These are phyloP conservation scores for Sialis lutaria DNA, from an alignment of 2,888 invertebrate genomes.

Conservation along the genomic window DNA sequence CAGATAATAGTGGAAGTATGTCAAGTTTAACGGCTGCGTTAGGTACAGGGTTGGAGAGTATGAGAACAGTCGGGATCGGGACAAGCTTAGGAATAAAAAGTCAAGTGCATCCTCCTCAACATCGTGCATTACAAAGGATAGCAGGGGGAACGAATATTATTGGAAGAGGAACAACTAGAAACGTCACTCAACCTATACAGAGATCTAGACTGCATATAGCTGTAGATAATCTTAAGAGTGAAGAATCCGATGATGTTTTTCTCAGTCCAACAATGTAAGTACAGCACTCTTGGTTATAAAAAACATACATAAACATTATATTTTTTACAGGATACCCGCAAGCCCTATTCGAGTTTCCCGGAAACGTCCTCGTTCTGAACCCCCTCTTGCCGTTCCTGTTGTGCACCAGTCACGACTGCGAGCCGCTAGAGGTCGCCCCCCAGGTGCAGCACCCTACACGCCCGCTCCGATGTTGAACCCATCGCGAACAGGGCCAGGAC, in stretches of 20 bases:
- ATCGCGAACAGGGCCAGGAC: constrained; percentile 70
- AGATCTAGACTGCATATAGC: constrained; percentile 19
- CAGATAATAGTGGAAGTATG: not conserved
- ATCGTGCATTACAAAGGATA: not conserved
- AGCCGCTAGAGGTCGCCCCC: constrained; percentile 27
- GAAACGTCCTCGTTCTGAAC: constrained; percentile 43
- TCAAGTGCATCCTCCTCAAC: constrained; percentile 14
- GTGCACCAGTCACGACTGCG: constrained; percentile 32
- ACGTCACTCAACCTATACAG: constrained; percentile 9
- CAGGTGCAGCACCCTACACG: constrained; percentile 53
- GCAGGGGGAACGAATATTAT: constrained; percentile 17
- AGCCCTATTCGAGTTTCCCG: constrained; percentile 47
- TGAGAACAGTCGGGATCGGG: constrained; percentile 5
- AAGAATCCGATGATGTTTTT: constrained; percentile 56
- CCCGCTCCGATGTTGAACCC: constrained; percentile 92
- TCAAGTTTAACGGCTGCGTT: constrained; percentile 2
- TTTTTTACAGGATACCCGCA: constrained; percentile 38
- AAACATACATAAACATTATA: not conserved
- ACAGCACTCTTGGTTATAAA: constrained; percentile 8
- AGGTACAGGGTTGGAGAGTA: constrained; percentile 13
- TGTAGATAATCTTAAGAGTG: constrained; percentile 33
- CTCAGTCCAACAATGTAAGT: constrained; percentile 46
- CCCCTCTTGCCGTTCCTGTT: constrained; percentile 29
- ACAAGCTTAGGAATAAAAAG: constrained; percentile 10
- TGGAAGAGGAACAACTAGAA: constrained; percentile 19